A percentile compares a stretch with the other conserved stretches of the same genome.
Evolutionary conservation across 2,113 vertebrate species (phyloP).

Genomic region (Thunnus thynnus): DNA sequence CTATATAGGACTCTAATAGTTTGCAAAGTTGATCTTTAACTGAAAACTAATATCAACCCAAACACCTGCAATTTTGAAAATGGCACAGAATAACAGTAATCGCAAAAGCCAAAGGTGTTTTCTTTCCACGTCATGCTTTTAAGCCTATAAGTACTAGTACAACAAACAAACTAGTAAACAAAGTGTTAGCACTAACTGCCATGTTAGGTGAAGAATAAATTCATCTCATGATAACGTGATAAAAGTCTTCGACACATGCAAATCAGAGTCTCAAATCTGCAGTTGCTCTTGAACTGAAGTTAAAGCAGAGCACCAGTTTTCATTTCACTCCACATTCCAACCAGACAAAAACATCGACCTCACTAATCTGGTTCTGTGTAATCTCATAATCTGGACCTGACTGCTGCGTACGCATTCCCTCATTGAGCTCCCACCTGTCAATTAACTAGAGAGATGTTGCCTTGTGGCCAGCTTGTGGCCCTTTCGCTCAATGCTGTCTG

Average conservation of each 20-base stretch:
- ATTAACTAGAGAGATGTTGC: conserved; percentile 15
- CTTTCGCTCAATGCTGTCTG: not conserved
- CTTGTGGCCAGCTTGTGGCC: not conserved
- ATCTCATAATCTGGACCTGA: conserved; percentile 72
- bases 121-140: too few species aligned
- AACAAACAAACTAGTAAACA: too few species aligned
- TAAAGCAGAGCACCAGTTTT: not conserved
- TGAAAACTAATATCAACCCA: too few species aligned
- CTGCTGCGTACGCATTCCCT: conserved; percentile 29
- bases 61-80: too few species aligned
- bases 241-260: not conserved
- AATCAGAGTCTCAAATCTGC: not conserved
- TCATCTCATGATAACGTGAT: too few species aligned
- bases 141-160: too few species aligned
- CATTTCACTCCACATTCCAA: conserved; percentile 39
- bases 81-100: too few species aligned
- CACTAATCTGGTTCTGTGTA: conserved; percentile 65
- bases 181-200: not conserved
- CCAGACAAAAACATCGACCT: conserved; percentile 38
- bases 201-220: not conserved
- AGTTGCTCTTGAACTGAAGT: not conserved
- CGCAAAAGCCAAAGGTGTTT: too few species aligned
- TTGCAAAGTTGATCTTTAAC: too few species aligned
- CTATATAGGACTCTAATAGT: too few species aligned
- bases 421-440: conserved; percentile 51